Evolutionary conservation across 2,113 vertebrate species (phyloP), one percentile per base, ranked within the genome.

Genomic region (Pteruthius melanotis): DNA sequence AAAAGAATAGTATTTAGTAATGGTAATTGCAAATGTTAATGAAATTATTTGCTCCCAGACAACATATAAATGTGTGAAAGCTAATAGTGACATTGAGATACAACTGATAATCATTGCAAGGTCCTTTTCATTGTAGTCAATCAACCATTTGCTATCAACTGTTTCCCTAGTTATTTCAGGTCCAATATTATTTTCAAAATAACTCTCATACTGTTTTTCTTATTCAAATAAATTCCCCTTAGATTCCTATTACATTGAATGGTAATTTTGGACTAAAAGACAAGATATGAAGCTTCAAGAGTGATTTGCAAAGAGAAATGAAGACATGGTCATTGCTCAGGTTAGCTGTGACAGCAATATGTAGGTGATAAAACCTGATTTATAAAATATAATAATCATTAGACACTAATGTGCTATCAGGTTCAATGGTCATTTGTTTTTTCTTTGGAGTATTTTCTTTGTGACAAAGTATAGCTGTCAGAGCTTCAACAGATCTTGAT

Each of bases 401-500:
- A 56, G 86, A 79, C 24, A 65, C 45, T 78, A 90, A 96, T 35
- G 17, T 45, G 68, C 66, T 91, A 80, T 56, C 33, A 64, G 83
- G 65, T 90, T 83, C 95, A 97, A 95, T 31, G 44, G 54, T 39
- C 26, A 61, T 88, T 96, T 95, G 57, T 84, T 96, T 96, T 79
- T 93, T 59, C 45, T 82, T 93, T 14, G 5, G 77, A 94, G 23
- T 80, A 90, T 95, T 97, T 95, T 87, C 95, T 94, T 82, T 14
- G 21, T 71, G 69, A 95, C 92, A 97, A 94, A 69, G 21, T 90
- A 95, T 60, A 96, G 91, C 75, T 97, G 94, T 83, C 94, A 95
- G 77, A 75, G 42, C 15, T 92, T 95, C 94, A 90, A 63, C 35
- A 37, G 49, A 95, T 95, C 74, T 94, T 92, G 64, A 81, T 57